Conservation (phyloP, 2,888 invertebrate species). For the Therioaphis trifolii region DNA sequence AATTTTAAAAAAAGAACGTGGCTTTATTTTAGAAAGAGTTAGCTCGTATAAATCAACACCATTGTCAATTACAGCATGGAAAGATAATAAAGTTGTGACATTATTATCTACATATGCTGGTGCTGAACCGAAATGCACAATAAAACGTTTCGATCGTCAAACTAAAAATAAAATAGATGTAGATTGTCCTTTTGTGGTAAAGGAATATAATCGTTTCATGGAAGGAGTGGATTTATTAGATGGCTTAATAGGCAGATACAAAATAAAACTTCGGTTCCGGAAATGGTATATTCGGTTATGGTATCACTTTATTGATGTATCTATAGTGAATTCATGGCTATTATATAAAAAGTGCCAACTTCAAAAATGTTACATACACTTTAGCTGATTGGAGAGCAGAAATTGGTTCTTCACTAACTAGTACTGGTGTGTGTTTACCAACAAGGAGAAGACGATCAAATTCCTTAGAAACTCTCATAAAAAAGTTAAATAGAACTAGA, state of each 20-base stretch:
- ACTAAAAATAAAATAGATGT: slow-evolving; percentile 5
- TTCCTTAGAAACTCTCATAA: neutral
- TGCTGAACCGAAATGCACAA: slow-evolving; percentile 46
- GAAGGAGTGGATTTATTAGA: slow-evolving; percentile 64
- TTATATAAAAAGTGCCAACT: slow-evolving; percentile 40
- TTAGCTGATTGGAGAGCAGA: slow-evolving; percentile 21
- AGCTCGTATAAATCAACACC: slow-evolving; percentile 12
- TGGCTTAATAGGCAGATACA: slow-evolving; percentile 31
- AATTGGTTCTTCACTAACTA: neutral
- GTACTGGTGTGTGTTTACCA: neutral
- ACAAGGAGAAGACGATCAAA: neutral
- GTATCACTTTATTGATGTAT: slow-evolving; percentile 64
- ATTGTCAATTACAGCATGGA: slow-evolving; percentile 28
- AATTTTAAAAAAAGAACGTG: neutral
- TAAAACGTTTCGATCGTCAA: slow-evolving; percentile 59
- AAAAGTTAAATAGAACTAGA: neutral
- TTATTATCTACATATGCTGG: slow-evolving; percentile 61
- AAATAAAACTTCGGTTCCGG: slow-evolving; percentile 59
- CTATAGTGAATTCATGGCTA: slow-evolving; percentile 63
- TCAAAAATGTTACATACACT: neutral
- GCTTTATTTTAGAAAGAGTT: neutral
- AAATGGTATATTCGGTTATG: slow-evolving; percentile 65
- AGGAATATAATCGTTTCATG: slow-evolving; percentile 26
- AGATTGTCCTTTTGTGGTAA: slow-evolving; percentile 22
- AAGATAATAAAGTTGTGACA: slow-evolving; percentile 61